Percentiles rank a stretch among this genome's conserved stretches.
Conservation (phyloP, 2,888 invertebrate species). For the Megalurothrips usitatus region DNA sequence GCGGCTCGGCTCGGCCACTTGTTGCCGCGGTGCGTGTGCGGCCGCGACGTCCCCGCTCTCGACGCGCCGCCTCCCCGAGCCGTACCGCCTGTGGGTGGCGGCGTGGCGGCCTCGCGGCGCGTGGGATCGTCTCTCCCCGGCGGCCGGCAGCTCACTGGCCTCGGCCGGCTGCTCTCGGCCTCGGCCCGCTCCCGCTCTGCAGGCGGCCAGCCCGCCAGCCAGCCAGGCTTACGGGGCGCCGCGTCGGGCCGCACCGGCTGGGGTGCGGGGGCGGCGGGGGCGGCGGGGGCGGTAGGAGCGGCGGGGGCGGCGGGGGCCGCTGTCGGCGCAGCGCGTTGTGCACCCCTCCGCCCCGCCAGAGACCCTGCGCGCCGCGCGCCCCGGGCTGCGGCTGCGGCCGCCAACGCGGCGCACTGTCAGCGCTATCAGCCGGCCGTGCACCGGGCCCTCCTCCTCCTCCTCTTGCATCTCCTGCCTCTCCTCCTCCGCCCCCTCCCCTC, state of each 20-base stretch:
- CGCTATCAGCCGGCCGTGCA: not conserved
- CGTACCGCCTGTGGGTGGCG: too few species aligned
- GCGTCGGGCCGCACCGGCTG: too few species aligned
- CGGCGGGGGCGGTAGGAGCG: not conserved
- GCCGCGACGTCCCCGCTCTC: not conserved
- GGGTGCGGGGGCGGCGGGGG: not conserved
- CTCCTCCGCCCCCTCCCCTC: not conserved
- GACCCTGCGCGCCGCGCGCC: not conserved
- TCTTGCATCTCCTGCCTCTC: too few species aligned
- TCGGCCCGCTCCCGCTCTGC: not conserved
- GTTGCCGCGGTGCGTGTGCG: not conserved
- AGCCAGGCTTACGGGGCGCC: too few species aligned
- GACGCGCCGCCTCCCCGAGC: too few species aligned
- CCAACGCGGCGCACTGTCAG: not conserved
- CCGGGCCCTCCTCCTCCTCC: too few species aligned
- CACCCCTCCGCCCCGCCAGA: not conserved
- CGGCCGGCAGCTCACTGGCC: not conserved
- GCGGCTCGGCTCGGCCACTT: not conserved
- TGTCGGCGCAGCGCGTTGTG: not conserved
- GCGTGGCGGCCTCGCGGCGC: not conserved
- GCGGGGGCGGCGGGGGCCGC: not conserved
- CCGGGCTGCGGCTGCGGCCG: not conserved
- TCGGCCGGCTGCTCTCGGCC: too few species aligned
- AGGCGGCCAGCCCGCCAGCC: not conserved
- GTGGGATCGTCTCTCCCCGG: not conserved